A percentile compares a stretch with the other conserved stretches of the same genome.
Conservation (phyloP, 2,888 invertebrate genomes). For the Teleiodes luculella region DNA sequence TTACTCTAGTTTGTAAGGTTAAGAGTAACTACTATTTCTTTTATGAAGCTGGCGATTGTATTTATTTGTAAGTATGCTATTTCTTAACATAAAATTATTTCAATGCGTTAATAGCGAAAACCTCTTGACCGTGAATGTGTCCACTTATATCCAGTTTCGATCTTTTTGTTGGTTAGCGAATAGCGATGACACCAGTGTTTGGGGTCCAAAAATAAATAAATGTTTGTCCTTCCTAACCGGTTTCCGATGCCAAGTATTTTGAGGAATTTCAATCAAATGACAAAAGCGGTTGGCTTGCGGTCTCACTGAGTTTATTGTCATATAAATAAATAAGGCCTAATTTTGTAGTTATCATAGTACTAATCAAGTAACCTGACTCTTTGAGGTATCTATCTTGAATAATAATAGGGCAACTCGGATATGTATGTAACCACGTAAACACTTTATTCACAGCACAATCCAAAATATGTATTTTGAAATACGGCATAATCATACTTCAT, state of each 20-base stretch:
- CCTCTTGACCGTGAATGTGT: not conserved
- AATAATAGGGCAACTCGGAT: no score
- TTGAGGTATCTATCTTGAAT: no score
- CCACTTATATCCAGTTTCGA: not conserved
- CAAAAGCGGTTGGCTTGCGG: not conserved
- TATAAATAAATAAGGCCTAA: not conserved
- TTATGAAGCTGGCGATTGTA: not conserved
- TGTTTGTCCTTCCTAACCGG: conserved; percentile 16
- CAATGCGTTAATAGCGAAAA: not conserved
- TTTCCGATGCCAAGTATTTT: conserved; percentile 8
- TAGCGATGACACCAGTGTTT: conserved; percentile 2
- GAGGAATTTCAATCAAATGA: conserved; percentile 12
- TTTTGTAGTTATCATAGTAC: not conserved
- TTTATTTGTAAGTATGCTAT: not conserved
- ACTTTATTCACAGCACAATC: no score
- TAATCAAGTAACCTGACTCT: no score
- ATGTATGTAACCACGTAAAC: no score
- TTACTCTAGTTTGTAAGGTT: not conserved
- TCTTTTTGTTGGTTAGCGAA: not conserved
- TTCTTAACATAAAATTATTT: not conserved
- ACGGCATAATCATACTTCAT: no score
- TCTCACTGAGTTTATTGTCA: not conserved
- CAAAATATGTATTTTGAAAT: no score
- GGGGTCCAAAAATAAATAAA: conserved; percentile 6
- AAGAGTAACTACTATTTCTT: not conserved